phyloP scores from a whole-genome alignment of 92 coral and sea anemone genomes.

The Muricea muricata region DNA sequence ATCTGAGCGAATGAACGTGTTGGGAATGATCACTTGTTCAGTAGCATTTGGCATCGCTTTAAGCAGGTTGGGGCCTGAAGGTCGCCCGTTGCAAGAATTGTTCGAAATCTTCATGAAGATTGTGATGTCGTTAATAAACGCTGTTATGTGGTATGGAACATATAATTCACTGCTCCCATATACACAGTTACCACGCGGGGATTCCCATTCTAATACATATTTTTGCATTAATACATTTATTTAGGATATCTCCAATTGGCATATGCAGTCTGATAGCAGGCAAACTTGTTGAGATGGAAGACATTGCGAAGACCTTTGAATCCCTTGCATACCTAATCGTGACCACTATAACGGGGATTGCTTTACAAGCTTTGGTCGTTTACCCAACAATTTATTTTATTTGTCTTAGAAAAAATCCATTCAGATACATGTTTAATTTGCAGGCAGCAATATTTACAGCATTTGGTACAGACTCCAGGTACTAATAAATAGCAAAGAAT shows the following conservation, averaged over 20 bases:
- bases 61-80: slow-evolving; percentile 75
- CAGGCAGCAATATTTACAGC: slow-evolving; percentile 80
- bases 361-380: slow-evolving; percentile 72
- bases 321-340: slow-evolving; percentile 74
- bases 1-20: slow-evolving; percentile 78
- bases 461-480: slow-evolving; percentile 63
- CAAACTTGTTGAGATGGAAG: slow-evolving; percentile 77
- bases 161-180: not conserved
- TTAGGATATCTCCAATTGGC: slow-evolving; percentile 79
- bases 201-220: not conserved
- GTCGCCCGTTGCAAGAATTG: slow-evolving; percentile 60
- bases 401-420: slow-evolving; percentile 75
- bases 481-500: not conserved
- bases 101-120: slow-evolving; percentile 69
- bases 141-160: slow-evolving; percentile 90
- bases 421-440: slow-evolving; percentile 66
- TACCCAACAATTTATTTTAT: slow-evolving; percentile 73
- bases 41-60: slow-evolving; percentile 76
- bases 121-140: slow-evolving; percentile 73
- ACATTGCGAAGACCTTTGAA: slow-evolving; percentile 66
- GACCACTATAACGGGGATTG: slow-evolving; percentile 73
- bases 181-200: not conserved
- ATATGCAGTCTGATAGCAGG: slow-evolving; percentile 82
- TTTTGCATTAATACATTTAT: not conserved
- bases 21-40: slow-evolving; percentile 78